Conservation (phyloP, 2,888 invertebrate genomes). For the Philhelius pedissequus region DNA sequence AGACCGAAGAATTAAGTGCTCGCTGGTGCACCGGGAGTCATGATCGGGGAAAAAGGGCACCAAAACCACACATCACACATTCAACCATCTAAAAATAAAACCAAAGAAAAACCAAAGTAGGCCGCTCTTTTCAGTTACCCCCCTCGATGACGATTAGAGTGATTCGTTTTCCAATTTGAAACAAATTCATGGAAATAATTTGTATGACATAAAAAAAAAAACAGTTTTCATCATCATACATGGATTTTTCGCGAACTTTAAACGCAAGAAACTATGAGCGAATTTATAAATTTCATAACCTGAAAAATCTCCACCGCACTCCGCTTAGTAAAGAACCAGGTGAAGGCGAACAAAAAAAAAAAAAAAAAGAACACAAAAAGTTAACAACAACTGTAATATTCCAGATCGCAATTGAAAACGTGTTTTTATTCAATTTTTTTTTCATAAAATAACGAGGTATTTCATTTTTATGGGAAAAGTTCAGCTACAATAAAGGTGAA, state of each 20-base stretch:
- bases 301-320: background rate
- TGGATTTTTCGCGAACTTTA: constrained; percentile 40
- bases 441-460: background rate
- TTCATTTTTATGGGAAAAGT: background rate
- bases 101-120: constrained; percentile 46
- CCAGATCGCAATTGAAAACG: constrained; percentile 36
- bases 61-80: background rate
- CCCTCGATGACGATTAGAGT: background rate
- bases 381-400: constrained; percentile 46
- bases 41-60: constrained; percentile 22
- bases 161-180: constrained; percentile 32
- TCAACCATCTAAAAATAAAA: constrained; percentile 8
- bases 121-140: constrained; percentile 50
- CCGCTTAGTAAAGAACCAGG: background rate
- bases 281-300: constrained; percentile 12
- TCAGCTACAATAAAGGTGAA: background rate
- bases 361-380: background rate
- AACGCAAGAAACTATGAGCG: background rate
- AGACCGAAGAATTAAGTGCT: background rate
- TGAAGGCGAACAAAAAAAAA: background rate
- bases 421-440: constrained; percentile 32
- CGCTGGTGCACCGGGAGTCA: constrained; percentile 14
- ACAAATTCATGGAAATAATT: background rate
- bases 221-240: background rate
- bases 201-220: background rate